A percentile compares a stretch with the other conserved stretches of the same genome.
These are phyloP conservation scores for Oncorhynchus masou DNA, from an alignment of 2,113 vertebrate species.

Conservation along the genomic window DNA sequence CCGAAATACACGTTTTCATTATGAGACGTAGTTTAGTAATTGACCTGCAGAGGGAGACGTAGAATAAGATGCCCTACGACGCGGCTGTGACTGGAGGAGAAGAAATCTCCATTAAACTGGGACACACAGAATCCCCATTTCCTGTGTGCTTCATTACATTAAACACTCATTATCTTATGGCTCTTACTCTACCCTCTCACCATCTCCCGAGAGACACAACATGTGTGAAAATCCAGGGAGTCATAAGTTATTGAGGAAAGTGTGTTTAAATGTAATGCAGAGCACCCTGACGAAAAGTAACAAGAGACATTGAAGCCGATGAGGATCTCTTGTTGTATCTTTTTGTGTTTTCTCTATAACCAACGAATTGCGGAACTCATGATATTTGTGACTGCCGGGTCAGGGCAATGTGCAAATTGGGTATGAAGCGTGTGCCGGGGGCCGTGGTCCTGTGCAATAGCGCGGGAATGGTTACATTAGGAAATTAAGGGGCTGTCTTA, in stretches of 20 bases:
- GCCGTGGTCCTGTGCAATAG: not conserved
- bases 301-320: slow-evolving; percentile 21
- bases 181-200: not conserved
- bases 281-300: slow-evolving; percentile 18
- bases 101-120: too few species aligned
- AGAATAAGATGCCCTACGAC: slow-evolving; percentile 39
- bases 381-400: slow-evolving; percentile 33
- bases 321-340: slow-evolving; percentile 15
- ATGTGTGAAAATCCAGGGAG: slow-evolving; percentile 17
- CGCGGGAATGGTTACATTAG: not conserved
- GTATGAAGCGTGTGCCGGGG: slow-evolving; percentile 9
- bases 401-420: slow-evolving; percentile 11
- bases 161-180: slow-evolving; percentile 24
- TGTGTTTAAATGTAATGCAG: not conserved
- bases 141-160: too few species aligned
- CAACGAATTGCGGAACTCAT: slow-evolving; percentile 13
- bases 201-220: not conserved
- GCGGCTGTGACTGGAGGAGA: not conserved
- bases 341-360: slow-evolving; percentile 2
- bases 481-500: slow-evolving; percentile 7
- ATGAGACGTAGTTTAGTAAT: slow-evolving; percentile 19
- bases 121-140: too few species aligned
- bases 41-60: slow-evolving; percentile 67
- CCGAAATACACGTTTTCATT: too few species aligned
- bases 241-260: slow-evolving; percentile 37